A percentile compares a stretch with the other conserved stretches of the same genome.
Evolutionary conservation across 2,113 vertebrate genomes (phyloP).

Genomic region (Nerophis lumbriciformis): DNA sequence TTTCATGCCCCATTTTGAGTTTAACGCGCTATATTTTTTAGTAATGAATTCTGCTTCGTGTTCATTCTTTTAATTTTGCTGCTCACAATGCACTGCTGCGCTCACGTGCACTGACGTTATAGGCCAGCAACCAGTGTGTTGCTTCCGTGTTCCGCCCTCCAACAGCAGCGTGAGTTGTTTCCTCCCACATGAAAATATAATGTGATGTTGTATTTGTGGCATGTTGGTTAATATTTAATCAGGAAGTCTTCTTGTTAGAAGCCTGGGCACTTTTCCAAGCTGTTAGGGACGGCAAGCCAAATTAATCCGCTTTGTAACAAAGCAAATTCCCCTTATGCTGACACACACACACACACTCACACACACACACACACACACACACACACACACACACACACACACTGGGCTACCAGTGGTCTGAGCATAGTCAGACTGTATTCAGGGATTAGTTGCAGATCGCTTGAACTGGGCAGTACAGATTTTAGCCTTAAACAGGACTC

Average conservation of each 20-base stretch:
- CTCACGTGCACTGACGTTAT: conserved; percentile 9
- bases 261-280: conserved; percentile 53
- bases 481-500: conserved; percentile 36
- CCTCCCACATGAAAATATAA: conserved; percentile 28
- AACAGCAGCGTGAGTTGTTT: conserved; percentile 1
- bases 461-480: conserved; percentile 50
- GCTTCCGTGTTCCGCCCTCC: neutral
- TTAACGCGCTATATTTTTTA: conserved; percentile 45
- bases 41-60: conserved; percentile 14
- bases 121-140: neutral
- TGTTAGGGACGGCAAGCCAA: conserved; percentile 57
- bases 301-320: conserved; percentile 73
- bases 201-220: conserved; percentile 53
- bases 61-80: neutral
- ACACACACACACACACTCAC: conserved; percentile 28
- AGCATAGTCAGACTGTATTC: conserved; percentile 56
- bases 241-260: conserved; percentile 50
- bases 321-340: conserved; percentile 69
- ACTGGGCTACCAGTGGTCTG: conserved; percentile 37
- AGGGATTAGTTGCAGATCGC: conserved; percentile 60
- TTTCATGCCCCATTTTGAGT: conserved; percentile 36
- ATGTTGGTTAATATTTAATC: conserved; percentile 62
- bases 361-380: conserved; percentile 18
- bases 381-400: conserved; percentile 20
- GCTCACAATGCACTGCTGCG: neutral